Evolutionary conservation across 2,888 invertebrate species (phyloP).

Genomic region (Plusia festucae): DNA sequence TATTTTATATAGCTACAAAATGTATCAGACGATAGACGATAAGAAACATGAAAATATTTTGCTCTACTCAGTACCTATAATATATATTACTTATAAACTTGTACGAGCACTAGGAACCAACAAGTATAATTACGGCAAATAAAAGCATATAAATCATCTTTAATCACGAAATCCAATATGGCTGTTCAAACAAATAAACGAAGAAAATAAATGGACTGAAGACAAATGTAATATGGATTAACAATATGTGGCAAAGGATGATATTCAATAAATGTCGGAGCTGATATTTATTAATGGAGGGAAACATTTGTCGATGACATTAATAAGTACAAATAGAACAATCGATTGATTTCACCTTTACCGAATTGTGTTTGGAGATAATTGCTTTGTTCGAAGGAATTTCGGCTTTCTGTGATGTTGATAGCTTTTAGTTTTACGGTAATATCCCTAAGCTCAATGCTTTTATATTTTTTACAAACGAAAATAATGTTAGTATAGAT

Average conservation of each 20-base stretch:
- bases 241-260: not conserved
- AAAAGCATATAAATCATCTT: not conserved
- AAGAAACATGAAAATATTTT: too few species aligned
- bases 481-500: too few species aligned
- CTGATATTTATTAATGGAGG: slow-evolving; percentile 29
- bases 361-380: slow-evolving; percentile 17
- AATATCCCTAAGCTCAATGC: not conserved
- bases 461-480: too few species aligned
- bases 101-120: too few species aligned
- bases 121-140: too few species aligned
- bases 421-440: not conserved
- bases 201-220: not conserved
- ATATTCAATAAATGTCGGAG: slow-evolving; percentile 25
- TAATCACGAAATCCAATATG: not conserved
- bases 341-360: slow-evolving; percentile 19
- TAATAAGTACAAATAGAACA: slow-evolving; percentile 19
- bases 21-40: too few species aligned
- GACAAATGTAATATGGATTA: not conserved
- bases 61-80: too few species aligned
- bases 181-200: not conserved
- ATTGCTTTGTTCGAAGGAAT: slow-evolving; percentile 22
- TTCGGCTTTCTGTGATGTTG: not conserved
- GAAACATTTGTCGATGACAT: slow-evolving; percentile 19
- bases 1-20: too few species aligned
- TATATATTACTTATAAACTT: too few species aligned